Percentiles rank a stretch among this genome's conserved stretches.
Conservation (phyloP, 1,140 invertebrate genomes). For the Trichonephila clavata region DNA sequence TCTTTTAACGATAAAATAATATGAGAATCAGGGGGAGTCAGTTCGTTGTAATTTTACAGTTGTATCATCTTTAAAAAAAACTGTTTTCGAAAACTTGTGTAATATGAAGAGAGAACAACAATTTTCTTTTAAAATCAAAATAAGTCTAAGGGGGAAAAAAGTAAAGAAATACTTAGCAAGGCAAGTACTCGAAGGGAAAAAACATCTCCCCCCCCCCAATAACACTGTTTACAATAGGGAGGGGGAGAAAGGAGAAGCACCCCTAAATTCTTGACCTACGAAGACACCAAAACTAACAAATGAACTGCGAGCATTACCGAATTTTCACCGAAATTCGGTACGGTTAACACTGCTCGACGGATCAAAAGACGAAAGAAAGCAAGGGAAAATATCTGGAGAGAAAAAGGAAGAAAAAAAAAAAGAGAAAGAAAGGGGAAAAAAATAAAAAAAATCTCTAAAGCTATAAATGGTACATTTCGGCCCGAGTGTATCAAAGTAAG, state of each 20-base stretch:
- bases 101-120: no score
- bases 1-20: no score
- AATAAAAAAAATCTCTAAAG: background rate
- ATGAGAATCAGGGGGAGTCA: no score
- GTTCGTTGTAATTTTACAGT: no score
- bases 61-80: no score
- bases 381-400: background rate
- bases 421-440: background rate
- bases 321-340: background rate
- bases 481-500: conserved; percentile 7
- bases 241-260: background rate
- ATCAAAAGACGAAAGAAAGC: background rate
- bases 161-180: no score
- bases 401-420: background rate
- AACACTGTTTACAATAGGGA: background rate
- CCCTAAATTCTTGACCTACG: background rate
- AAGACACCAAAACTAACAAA: background rate
- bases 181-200: background rate
- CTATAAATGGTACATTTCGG: conserved; percentile 18
- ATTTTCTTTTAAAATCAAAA: no score
- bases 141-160: no score
- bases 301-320: background rate
- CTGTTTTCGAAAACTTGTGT: no score
- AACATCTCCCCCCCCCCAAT: background rate
- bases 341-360: background rate